Percentiles rank a stretch among this genome's conserved stretches.
phyloP scores from a whole-genome alignment of 1,140 invertebrate species.

The Rhagoletis pomonella region DNA sequence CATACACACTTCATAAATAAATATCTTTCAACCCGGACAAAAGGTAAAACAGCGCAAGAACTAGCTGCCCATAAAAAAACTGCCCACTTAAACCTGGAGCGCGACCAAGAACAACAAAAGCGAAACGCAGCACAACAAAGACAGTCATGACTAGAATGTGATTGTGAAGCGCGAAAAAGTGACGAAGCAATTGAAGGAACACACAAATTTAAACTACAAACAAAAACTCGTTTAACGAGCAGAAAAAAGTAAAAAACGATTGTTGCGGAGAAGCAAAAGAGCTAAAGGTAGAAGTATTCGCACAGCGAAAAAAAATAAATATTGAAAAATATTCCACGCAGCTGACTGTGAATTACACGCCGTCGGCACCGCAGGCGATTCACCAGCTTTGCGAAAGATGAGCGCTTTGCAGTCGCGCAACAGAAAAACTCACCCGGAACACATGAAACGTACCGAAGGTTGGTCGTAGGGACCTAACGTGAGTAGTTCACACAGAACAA shows the following conservation, averaged over 20 bases:
- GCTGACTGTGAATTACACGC: slow-evolving; percentile 36
- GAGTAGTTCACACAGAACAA: slow-evolving; percentile 2
- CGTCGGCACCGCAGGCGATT: neutral
- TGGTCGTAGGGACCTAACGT: neutral
- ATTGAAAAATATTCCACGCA: neutral
- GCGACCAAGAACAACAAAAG: neutral
- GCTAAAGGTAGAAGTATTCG: neutral
- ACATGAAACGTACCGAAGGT: neutral
- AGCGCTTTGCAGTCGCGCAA: neutral
- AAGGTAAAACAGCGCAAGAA: neutral
- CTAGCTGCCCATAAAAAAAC: neutral
- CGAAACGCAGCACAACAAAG: neutral
- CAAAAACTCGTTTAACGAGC: slow-evolving; percentile 43
- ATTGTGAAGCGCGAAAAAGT: neutral
- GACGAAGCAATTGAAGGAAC: slow-evolving; percentile 18
- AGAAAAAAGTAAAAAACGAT: neutral
- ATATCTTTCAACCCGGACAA: slow-evolving; percentile 8
- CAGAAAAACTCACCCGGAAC: neutral
- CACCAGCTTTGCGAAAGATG: slow-evolving; percentile 26
- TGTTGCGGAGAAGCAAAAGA: neutral
- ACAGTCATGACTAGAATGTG: slow-evolving; percentile 15
- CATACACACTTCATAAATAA: slow-evolving; percentile 18
- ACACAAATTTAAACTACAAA: slow-evolving; percentile 36
- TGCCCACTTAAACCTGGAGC: slow-evolving; percentile 1
- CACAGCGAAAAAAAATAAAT: no score